Conservation (phyloP, 2,888 invertebrate genomes). For the Gryllus longicercus region DNA sequence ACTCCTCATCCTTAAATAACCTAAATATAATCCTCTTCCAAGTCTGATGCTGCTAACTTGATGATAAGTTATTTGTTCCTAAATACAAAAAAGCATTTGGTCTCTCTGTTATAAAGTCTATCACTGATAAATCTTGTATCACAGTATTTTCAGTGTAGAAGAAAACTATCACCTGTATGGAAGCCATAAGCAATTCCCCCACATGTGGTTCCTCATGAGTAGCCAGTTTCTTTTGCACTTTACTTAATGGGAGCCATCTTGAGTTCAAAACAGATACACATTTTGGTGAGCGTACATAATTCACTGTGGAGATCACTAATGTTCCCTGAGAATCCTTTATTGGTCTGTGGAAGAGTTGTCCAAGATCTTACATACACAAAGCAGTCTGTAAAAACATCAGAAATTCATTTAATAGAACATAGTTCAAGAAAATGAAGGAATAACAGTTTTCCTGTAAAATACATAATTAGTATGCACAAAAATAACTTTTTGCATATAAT, state of each 20-base stretch:
- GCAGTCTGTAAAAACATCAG: conserved; percentile 61
- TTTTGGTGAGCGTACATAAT: conserved; percentile 76
- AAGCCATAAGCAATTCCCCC: conserved; percentile 78
- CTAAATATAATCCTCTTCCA: conserved; percentile 85
- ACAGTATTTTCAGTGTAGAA: no score
- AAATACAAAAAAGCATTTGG: conserved; percentile 36
- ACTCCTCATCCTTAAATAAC: conserved; percentile 93
- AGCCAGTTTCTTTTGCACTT: conserved; percentile 74
- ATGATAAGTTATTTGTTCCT: conserved; percentile 63
- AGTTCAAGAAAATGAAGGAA: no score
- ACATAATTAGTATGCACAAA: no score
- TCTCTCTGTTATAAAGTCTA: background rate
- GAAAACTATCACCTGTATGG: conserved; percentile 62
- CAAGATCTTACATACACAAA: conserved; percentile 86
- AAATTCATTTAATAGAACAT: no score
- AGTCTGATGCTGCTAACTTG: conserved; percentile 80
- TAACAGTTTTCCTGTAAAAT: no score
- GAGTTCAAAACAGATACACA: conserved; percentile 84
- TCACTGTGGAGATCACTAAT: conserved; percentile 84
- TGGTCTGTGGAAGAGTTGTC: conserved; percentile 90
- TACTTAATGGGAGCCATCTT: conserved; percentile 85
- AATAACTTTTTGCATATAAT: no score
- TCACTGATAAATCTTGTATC: no score
- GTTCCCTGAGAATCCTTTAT: conserved; percentile 85
- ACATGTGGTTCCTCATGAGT: conserved; percentile 72